Evolutionary conservation across 2,797 vertebrate species (phyloP).

Genomic region (Sternotherus odoratus): DNA sequence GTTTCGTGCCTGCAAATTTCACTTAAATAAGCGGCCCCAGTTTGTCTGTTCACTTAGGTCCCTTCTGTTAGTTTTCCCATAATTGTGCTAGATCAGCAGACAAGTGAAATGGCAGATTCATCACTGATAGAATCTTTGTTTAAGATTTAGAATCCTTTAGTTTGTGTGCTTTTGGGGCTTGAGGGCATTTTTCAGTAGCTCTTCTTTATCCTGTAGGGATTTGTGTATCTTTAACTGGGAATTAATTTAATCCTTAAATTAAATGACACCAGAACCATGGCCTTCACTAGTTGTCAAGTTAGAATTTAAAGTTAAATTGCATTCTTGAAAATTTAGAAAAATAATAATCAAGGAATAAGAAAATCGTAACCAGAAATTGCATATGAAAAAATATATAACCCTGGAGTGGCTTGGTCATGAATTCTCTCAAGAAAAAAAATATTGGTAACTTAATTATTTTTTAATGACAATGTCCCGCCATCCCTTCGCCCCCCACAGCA

Average conservation of each 20-base stretch:
- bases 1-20: constrained; percentile 66
- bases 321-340: neutral
- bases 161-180: constrained; percentile 44
- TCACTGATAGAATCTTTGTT: constrained; percentile 74
- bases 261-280: neutral
- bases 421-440: neutral
- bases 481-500: accelerated
- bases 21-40: constrained; percentile 53
- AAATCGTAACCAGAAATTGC: neutral
- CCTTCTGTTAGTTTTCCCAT: constrained; percentile 59
- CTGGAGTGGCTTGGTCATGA: neutral
- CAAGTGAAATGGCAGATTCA: constrained; percentile 66
- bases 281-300: neutral
- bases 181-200: constrained; percentile 62
- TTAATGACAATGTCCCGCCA: neutral
- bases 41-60: constrained; percentile 43
- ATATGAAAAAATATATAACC: neutral
- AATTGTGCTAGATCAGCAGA: constrained; percentile 34
- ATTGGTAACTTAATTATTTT: neutral
- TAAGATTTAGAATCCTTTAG: constrained; percentile 60
- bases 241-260: constrained; percentile 52
- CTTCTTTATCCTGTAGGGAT: constrained; percentile 40
- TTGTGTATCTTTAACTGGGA: constrained; percentile 24
- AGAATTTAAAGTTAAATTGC: neutral
- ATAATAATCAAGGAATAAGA: neutral